Percentiles rank a stretch among this genome's conserved stretches.
phyloP scores from a whole-genome alignment of 2,113 vertebrate species.

The Upupa epops region DNA sequence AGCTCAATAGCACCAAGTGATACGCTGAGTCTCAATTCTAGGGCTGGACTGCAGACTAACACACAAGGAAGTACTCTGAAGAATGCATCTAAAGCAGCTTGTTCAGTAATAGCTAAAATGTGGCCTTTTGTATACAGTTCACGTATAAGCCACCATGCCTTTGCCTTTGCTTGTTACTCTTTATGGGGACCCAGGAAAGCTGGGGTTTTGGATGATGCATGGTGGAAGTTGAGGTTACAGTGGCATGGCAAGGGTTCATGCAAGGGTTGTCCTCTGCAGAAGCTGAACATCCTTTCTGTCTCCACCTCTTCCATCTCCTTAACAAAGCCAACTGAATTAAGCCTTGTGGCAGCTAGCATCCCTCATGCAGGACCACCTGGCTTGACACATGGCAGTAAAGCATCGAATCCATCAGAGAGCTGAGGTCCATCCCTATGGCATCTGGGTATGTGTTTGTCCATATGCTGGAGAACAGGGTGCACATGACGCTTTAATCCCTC shows the following conservation, averaged over 20 bases:
- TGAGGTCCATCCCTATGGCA: not conserved
- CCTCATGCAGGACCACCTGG: not conserved
- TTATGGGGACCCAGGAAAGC: not conserved
- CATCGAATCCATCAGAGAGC: not conserved
- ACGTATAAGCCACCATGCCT: not conserved
- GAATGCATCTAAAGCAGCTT: not conserved
- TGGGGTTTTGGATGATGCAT: not conserved
- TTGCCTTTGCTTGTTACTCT: not conserved
- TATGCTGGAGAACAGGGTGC: not conserved
- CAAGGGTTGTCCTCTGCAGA: not conserved
- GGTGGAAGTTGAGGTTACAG: fast-evolving
- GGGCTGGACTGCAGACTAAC: not conserved
- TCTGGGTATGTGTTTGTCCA: not conserved
- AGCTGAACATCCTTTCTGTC: not conserved
- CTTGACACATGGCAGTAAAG: fast-evolving
- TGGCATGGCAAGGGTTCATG: not conserved
- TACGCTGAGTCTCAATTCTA: not conserved
- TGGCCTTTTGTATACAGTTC: not conserved
- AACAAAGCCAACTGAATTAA: not conserved
- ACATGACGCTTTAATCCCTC: not conserved
- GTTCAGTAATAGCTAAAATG: not conserved
- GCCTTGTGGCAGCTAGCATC: not conserved
- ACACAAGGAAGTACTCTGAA: fast-evolving
- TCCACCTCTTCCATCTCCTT: not conserved
- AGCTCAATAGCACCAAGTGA: not conserved